A percentile compares a stretch with the other conserved stretches of the same genome.
Evolutionary conservation across 1,140 invertebrate species (phyloP).

Genomic region (Platyura marginata): DNA sequence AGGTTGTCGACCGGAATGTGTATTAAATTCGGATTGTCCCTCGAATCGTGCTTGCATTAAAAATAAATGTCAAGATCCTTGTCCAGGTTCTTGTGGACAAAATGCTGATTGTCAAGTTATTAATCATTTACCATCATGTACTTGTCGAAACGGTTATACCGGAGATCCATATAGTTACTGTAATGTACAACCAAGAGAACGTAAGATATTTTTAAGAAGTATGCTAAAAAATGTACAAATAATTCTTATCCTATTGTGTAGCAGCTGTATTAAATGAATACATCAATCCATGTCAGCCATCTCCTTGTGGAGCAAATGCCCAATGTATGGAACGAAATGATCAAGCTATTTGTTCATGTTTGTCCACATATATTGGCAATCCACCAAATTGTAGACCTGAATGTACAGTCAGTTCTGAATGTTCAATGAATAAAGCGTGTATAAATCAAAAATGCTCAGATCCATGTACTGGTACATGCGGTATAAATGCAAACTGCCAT

Average conservation of each 20-base stretch:
- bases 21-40: slow-evolving; percentile 52
- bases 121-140: slow-evolving; percentile 60
- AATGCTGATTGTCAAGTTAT: slow-evolving; percentile 53
- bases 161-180: slow-evolving; percentile 39
- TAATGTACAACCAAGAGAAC: slow-evolving; percentile 40
- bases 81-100: slow-evolving; percentile 52
- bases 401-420: slow-evolving; percentile 44
- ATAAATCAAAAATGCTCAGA: slow-evolving; percentile 48
- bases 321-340: slow-evolving; percentile 39
- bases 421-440: slow-evolving; percentile 40
- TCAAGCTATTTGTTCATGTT: slow-evolving; percentile 43
- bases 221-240: slow-evolving; percentile 28
- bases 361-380: slow-evolving; percentile 34
- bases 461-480: slow-evolving; percentile 48
- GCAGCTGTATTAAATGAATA: slow-evolving; percentile 45
- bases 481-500: slow-evolving; percentile 52
- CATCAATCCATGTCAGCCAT: slow-evolving; percentile 46
- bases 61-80: slow-evolving; percentile 59
- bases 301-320: slow-evolving; percentile 52
- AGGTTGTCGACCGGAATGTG: slow-evolving; percentile 53
- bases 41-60: slow-evolving; percentile 54
- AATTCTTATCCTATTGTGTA: slow-evolving; percentile 68
- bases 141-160: slow-evolving; percentile 45
- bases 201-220: slow-evolving; percentile 39
- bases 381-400: slow-evolving; percentile 50